Evolutionary conservation across 2,113 vertebrate species (phyloP).

Genomic region (Serinus canaria): DNA sequence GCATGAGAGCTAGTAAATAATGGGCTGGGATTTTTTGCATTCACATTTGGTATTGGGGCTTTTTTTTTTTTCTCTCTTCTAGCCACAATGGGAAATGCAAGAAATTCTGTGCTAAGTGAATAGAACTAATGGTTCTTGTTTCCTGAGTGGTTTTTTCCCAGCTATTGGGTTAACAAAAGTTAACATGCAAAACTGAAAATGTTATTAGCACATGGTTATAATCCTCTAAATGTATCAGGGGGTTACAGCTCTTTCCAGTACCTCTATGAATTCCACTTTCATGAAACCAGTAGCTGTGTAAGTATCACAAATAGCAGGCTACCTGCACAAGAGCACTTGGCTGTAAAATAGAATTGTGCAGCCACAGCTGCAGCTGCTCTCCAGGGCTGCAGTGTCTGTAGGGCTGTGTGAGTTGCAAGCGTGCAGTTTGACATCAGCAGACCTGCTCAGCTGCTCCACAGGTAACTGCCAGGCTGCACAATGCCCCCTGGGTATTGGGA

Average conservation of each 20-base stretch:
- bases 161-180: not conserved
- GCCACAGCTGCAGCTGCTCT: not conserved
- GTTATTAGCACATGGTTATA: not conserved
- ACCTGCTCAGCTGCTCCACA: not conserved
- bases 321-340: not conserved
- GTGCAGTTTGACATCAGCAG: not conserved
- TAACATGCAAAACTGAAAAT: not conserved
- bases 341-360: not conserved
- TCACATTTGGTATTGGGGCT: not conserved
- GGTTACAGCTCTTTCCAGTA: not conserved
- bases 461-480: not conserved
- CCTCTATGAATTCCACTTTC: not conserved
- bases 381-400: not conserved
- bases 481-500: not conserved
- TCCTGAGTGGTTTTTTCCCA: not conserved
- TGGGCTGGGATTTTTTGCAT: not conserved
- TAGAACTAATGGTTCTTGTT: not conserved
- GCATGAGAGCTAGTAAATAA: not conserved
- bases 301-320: not conserved
- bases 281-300: not conserved
- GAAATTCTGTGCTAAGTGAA: not conserved
- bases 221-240: not conserved
- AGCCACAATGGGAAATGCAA: not conserved
- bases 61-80: rapidly evolving
- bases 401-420: not conserved